Conservation (phyloP, 2,797 vertebrate species). For the Pseudochirops cupreus region DNA sequence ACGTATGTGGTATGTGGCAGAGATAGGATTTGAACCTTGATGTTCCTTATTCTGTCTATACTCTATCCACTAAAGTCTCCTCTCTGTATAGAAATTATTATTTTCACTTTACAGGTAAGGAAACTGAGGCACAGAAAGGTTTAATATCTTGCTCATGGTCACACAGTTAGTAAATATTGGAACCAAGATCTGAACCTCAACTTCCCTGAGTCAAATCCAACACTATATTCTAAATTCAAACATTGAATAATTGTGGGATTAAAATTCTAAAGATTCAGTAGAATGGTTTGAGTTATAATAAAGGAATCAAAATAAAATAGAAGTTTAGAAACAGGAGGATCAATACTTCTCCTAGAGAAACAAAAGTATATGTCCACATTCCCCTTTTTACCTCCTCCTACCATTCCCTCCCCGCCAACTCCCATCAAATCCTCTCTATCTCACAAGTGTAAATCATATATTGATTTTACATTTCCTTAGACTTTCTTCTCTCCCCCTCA, state of each 20-base stretch:
- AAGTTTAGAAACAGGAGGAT: conserved; percentile 10
- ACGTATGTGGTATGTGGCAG: not conserved
- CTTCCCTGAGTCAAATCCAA: not conserved
- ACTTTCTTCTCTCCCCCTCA: conserved; percentile 21
- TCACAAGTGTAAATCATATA: conserved; percentile 42
- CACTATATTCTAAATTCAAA: not conserved
- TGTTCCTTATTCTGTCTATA: not conserved
- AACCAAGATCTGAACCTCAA: not conserved
- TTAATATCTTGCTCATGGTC: not conserved
- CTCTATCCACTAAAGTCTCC: not conserved
- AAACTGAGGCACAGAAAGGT: not conserved
- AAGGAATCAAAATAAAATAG: not conserved
- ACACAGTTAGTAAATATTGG: not conserved
- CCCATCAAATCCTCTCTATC: conserved; percentile 15
- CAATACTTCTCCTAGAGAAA: not conserved
- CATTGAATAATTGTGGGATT: not conserved
- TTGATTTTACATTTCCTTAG: conserved; percentile 35
- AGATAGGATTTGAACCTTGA: not conserved
- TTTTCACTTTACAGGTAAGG: not conserved
- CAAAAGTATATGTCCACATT: not conserved
- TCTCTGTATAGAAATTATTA: not conserved
- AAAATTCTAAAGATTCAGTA: not conserved
- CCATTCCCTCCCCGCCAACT: not conserved
- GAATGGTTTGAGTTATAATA: not conserved
- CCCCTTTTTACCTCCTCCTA: conserved; percentile 29